Evolutionary conservation across 53 echinoderm and acorn worm genomes (phyloP).

Genomic region (Stichopus horrens): DNA sequence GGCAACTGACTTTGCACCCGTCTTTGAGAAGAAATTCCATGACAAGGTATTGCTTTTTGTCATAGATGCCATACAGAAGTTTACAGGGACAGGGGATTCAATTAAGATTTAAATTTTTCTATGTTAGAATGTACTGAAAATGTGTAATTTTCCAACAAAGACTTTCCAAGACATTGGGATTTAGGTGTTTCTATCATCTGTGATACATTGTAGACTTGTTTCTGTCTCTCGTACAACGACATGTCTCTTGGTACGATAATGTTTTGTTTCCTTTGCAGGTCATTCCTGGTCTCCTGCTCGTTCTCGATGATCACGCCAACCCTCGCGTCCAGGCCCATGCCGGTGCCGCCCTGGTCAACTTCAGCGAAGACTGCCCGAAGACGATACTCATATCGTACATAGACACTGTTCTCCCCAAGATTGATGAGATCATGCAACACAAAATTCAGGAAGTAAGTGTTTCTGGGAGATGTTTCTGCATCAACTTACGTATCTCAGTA

Average conservation of each 20-base stretch:
- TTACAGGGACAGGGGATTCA: too few relatives aligned
- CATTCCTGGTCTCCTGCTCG: constrained; percentile 70
- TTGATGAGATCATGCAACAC: constrained; percentile 60
- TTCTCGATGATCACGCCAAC: constrained; percentile 70
- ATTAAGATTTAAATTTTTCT: too few relatives aligned
- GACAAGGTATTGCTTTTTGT: constrained; percentile 62
- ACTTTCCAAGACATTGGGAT: too few relatives aligned
- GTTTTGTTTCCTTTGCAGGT: constrained; percentile 48
- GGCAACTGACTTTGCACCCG: constrained; percentile 92
- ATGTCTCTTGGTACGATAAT: too few relatives aligned
- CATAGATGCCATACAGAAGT: background rate
- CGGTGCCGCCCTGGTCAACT: constrained; percentile 96
- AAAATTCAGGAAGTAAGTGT: constrained; percentile 82
- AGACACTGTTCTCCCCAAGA: constrained; percentile 61
- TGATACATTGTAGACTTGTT: too few relatives aligned
- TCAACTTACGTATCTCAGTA: background rate
- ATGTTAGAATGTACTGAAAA: too few relatives aligned
- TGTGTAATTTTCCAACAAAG: too few relatives aligned
- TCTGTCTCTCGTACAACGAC: too few relatives aligned
- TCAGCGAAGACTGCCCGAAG: constrained; percentile 99
- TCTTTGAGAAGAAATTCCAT: constrained; percentile 88
- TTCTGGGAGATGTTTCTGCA: background rate
- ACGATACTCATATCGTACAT: constrained; percentile 77
- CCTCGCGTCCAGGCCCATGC: constrained; percentile 96
- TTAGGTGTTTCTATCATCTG: too few relatives aligned